Percentiles rank a stretch among this genome's conserved stretches.
Conservation (phyloP, 2,113 vertebrate genomes). For the Chascanopsetta lugubris region DNA sequence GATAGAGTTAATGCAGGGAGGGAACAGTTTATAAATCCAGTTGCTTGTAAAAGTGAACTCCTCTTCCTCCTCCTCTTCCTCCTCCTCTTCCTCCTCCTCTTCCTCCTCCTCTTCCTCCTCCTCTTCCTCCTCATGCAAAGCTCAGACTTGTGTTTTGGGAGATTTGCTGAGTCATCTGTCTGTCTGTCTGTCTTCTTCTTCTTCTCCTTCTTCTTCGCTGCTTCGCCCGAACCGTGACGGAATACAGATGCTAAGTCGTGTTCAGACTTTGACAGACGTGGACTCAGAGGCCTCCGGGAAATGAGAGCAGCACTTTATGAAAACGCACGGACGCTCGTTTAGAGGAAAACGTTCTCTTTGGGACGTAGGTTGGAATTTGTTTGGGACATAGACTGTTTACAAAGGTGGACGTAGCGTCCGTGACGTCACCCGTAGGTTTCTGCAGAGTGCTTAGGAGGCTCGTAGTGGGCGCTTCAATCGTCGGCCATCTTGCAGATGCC, state of each 20-base stretch:
- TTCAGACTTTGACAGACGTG: slow-evolving; percentile 50
- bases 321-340: slow-evolving; percentile 21
- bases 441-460: too few relatives aligned
- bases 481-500: too few relatives aligned
- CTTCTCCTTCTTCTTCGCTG: too few relatives aligned
- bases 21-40: too few relatives aligned
- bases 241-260: slow-evolving; percentile 63
- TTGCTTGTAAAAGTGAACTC: not conserved
- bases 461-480: too few relatives aligned
- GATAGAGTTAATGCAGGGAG: too few relatives aligned
- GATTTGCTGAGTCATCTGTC: slow-evolving; percentile 73
- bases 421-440: too few relatives aligned
- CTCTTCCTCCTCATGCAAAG: not conserved
- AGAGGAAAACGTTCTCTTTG: not conserved
- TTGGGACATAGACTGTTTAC: too few relatives aligned
- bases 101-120: too few relatives aligned
- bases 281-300: slow-evolving; percentile 32
- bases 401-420: too few relatives aligned
- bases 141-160: slow-evolving; percentile 43
- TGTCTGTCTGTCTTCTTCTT: slow-evolving; percentile 60
- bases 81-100: not conserved
- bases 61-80: not conserved
- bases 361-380: too few relatives aligned
- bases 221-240: slow-evolving; percentile 47
- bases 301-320: slow-evolving; percentile 16